Evolutionary conservation across 2,888 invertebrate species (phyloP), one percentile per base, ranked within the genome.

Genomic region (Eilema griseolum): DNA sequence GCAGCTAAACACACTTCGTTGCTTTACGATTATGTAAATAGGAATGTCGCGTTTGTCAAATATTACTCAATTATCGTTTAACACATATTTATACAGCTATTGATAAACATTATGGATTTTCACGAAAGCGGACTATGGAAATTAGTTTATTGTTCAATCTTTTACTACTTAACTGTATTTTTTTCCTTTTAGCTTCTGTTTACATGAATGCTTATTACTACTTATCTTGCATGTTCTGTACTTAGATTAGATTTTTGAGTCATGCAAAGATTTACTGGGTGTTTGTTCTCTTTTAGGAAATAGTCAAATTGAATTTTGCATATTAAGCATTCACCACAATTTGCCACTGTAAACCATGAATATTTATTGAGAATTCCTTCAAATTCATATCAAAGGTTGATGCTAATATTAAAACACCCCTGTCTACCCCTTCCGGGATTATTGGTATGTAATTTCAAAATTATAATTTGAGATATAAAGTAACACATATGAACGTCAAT

Each of bases 1-100:
- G 66, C 56, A 24, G 20, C 57, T 66, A 28, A 66, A 66, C 59
- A 66, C 20, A 66, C 66, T 66, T 66, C 41, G 33, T 26, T 60
- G 16, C 1, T 59, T 59, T 37, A 41, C 31, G 66, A 66, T 66
- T 66, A 66, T 60, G 66, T 66, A 66, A 66, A 66, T 66, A 61
- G 0, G 62, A 37, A 37, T 24, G 37, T 33, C 61, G 64, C 61
- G 64, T 64, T 64, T 41, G 52, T 52, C 64, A 64, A 64, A 46
- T 52, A 52, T 46, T 41, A 26, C 46, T 64, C 64, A 64, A 46
- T 46, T 46, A 46, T 28, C 52, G 28, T 46, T 64, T 46, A 41
- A 64, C 64, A 64, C 28, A 64, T 46, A 64, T 64, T 64, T 46
- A 41, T 24, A 64, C 46, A 64, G 64, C 64, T 46, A 52, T 46